Evolutionary conservation across 1,140 invertebrate genomes (phyloP), one percentile per base, ranked within the genome.

Genomic region (Globodera ellingtonae): DNA sequence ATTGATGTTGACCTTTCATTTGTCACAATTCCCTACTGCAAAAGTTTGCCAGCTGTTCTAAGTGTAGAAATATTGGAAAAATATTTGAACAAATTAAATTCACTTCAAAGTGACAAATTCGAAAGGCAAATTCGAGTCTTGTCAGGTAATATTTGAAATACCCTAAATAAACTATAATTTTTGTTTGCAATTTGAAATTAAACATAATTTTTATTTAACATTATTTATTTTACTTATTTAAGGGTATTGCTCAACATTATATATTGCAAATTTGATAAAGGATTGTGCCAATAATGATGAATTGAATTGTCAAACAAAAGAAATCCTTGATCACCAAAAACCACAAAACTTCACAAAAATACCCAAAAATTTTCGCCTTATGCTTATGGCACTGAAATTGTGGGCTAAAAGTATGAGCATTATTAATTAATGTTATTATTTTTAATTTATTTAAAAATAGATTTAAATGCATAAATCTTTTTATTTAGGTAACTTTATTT

Each of bases 401-500:
- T 75, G 73, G 73, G 73, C 73, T 15, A 75, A 75, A 75, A 75
- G 73, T 75, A 13, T 18, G 5, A 65, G 18, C 5, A 81, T 52
- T 52, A 35, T 75, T 47, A 73, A 13, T 62, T 48, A 15, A 80
- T 88, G 89, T 89, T 86, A 89, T 88, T 89, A 88, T 81, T 85
- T 91, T 90, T 87, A 9, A 9, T 52, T 52, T 9, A 52, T 52
- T 52, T 52, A 52, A 24, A 24, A 24, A 35, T 35, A 35, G 0
- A 5, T 52, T 9, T 52, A 50, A 50, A 52, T 52, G 50, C 10
- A 35, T 35, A 35, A 35, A 35, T 35, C 35, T 52, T 52, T 52
- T 52, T 52, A 52, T 52, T 62, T 18, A 94, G 93, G 78, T 93
- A 91, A 47, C 94, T 89, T 85, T 94, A 93, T 83, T 93, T 92